Evolutionary conservation across 2,888 invertebrate genomes (phyloP).

Genomic region (Perithous albicinctus): DNA sequence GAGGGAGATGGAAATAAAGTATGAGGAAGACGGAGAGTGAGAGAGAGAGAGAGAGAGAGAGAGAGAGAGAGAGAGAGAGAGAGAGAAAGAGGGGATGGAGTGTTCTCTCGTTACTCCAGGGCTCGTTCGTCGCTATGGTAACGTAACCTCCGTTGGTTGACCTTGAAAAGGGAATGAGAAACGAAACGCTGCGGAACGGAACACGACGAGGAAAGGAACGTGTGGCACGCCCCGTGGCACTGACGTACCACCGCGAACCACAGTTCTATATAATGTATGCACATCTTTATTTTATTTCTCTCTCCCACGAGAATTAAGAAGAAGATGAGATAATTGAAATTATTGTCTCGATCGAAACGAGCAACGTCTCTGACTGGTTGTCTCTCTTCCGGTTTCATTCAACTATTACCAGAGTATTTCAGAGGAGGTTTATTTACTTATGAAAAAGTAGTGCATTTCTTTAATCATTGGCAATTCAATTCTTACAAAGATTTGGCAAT

Average conservation of each 20-base stretch:
- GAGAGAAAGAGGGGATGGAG: constrained; percentile 72
- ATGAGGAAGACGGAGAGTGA: constrained; percentile 5
- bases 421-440: neutral
- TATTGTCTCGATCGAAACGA: constrained; percentile 23
- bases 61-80: constrained; percentile 50
- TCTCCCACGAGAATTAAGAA: constrained; percentile 41
- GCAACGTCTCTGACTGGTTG: neutral
- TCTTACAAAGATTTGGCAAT: too few relatives aligned
- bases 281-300: constrained; percentile 26
- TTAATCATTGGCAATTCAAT: too few relatives aligned
- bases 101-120: constrained; percentile 75
- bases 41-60: too few relatives aligned
- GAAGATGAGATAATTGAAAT: constrained; percentile 49
- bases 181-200: constrained; percentile 52
- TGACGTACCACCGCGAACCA: constrained; percentile 26
- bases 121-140: constrained; percentile 78
- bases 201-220: constrained; percentile 31
- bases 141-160: constrained; percentile 78
- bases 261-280: constrained; percentile 1
- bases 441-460: neutral
- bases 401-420: neutral
- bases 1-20: constrained; percentile 37
- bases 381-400: neutral
- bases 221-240: constrained; percentile 56
- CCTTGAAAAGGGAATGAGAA: constrained; percentile 75